Evolutionary conservation across 2,113 vertebrate species (phyloP).

Genomic region (Antechinus flavipes): DNA sequence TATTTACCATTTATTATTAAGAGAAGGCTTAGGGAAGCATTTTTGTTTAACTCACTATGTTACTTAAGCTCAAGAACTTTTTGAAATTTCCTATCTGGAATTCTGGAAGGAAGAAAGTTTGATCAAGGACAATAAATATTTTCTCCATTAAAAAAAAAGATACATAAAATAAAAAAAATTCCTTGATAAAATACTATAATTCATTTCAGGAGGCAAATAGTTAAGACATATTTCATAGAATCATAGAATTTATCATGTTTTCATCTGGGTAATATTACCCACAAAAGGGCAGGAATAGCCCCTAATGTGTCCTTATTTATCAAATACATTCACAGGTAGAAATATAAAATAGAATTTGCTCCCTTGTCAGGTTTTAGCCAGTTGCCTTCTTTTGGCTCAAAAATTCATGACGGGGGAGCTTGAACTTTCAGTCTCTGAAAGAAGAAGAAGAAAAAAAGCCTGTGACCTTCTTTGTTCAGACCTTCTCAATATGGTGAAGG

Average conservation of each 20-base stretch:
- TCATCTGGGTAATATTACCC: background rate
- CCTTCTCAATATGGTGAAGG: constrained; percentile 61
- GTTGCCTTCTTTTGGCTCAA: background rate
- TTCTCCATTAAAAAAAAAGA: background rate
- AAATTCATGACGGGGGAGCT: background rate
- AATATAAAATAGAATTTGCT: background rate
- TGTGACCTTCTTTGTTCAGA: constrained; percentile 23
- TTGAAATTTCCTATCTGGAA: background rate
- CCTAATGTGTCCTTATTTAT: background rate
- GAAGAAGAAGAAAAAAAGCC: background rate
- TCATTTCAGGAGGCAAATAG: background rate
- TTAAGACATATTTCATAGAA: background rate
- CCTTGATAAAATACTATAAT: background rate
- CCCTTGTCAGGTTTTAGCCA: background rate
- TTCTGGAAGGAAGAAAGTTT: background rate
- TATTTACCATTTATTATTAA: background rate
- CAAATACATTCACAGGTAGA: background rate
- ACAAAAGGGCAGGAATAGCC: background rate
- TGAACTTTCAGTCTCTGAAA: background rate
- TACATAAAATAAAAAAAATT: background rate
- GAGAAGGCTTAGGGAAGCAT: background rate
- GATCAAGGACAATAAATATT: background rate
- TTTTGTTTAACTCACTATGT: background rate
- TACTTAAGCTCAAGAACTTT: background rate
- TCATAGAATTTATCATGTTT: background rate